phyloP scores from a whole-genome alignment of 2,113 vertebrate species.

The Scalopus aquaticus region DNA sequence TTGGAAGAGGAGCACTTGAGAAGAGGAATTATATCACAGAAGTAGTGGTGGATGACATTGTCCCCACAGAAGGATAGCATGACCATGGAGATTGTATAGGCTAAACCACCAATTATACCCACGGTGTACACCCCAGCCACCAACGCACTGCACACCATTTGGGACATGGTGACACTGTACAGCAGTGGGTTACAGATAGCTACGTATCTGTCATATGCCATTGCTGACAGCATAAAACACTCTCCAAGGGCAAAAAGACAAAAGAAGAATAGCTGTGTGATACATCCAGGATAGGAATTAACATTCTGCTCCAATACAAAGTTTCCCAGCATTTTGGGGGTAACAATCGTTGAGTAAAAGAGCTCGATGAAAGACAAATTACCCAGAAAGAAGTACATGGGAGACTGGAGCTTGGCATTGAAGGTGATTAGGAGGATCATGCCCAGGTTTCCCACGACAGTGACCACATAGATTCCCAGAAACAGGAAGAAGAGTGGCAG shows the following conservation, averaged over 20 bases:
- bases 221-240: constrained; percentile 25
- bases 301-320: constrained; percentile 6
- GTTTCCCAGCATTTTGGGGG: constrained; percentile 54
- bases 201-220: constrained; percentile 54
- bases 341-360: constrained; percentile 54
- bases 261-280: constrained; percentile 46
- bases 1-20: neutral
- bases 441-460: constrained; percentile 27
- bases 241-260: constrained; percentile 30
- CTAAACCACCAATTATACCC: neutral
- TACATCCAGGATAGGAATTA: constrained; percentile 41
- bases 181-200: constrained; percentile 46
- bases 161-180: constrained; percentile 7
- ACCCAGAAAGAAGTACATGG: constrained; percentile 66
- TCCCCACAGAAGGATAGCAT: constrained; percentile 34
- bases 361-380: constrained; percentile 62
- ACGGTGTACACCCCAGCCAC: neutral
- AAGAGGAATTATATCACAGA: constrained; percentile 38
- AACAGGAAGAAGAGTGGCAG: neutral
- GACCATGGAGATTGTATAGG: neutral
- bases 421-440: constrained; percentile 11
- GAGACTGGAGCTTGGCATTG: constrained; percentile 17
- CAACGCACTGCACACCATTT: neutral
- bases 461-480: neutral
- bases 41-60: constrained; percentile 59